Evolutionary conservation across 37 sponge, comb jelly and placozoan genomes (phyloP).

Genomic region (Lycopodina hypogea): DNA sequence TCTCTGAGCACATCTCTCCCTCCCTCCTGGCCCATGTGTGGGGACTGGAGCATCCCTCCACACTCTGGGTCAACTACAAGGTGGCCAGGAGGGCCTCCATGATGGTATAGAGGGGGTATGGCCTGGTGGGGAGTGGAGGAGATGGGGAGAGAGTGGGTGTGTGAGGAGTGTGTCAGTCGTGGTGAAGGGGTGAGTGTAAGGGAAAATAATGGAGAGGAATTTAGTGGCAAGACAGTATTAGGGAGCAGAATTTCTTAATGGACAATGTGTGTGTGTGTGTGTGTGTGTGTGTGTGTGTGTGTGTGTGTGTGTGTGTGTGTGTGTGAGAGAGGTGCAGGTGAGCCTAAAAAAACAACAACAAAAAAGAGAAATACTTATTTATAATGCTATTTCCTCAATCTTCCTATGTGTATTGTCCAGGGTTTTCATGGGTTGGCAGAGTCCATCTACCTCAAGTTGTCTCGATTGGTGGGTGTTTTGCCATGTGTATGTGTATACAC

Average conservation of each 20-base stretch:
- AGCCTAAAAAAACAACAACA: neutral
- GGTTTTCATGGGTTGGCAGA: slow-evolving; percentile 56
- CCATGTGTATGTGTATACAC: neutral
- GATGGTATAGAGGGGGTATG: slow-evolving; percentile 25
- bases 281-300: too few species aligned
- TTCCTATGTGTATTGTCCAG: slow-evolving; percentile 11
- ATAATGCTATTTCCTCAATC: neutral
- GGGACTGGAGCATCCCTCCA: slow-evolving; percentile 1
- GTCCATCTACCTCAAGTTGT: slow-evolving; percentile 41
- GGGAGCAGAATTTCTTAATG: too few species aligned
- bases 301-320: neutral
- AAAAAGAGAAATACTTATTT: neutral
- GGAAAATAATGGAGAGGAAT: too few species aligned
- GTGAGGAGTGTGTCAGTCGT: too few species aligned
- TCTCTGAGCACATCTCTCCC: slow-evolving; percentile 14
- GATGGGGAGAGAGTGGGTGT: neutral
- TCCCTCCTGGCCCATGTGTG: slow-evolving; percentile 33
- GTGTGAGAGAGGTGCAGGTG: neutral
- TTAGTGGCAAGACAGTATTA: too few species aligned
- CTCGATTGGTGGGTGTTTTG: slow-evolving; percentile 16
- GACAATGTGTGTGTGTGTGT: too few species aligned
- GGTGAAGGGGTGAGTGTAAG: too few species aligned
- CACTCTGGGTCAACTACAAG: slow-evolving; percentile 54
- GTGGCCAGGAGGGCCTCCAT: slow-evolving; percentile 59
- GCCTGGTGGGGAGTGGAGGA: neutral